phyloP scores from a whole-genome alignment of 2,888 invertebrate genomes.

The Pinctada fucata region DNA sequence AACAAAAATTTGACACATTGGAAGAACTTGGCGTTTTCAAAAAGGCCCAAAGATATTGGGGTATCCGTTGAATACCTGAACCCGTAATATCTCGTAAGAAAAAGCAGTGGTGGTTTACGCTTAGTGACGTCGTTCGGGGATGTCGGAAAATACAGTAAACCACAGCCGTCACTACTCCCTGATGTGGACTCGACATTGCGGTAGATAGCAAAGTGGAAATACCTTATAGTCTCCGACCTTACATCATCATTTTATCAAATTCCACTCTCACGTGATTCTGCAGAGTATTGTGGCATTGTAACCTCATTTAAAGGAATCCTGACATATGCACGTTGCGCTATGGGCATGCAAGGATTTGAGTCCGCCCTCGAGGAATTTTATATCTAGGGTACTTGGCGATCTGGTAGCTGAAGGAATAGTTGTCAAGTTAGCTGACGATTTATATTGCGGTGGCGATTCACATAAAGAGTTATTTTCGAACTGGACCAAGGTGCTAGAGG shows the following conservation, averaged over 20 bases:
- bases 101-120: slow-evolving; percentile 16
- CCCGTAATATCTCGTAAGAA: slow-evolving; percentile 17
- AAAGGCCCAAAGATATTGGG: background rate
- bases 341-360: slow-evolving; percentile 45
- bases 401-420: background rate
- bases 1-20: slow-evolving; percentile 11
- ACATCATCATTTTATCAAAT: slow-evolving; percentile 40
- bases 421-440: background rate
- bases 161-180: slow-evolving; percentile 32
- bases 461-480: no score
- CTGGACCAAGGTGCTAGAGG: no score
- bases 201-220: slow-evolving; percentile 37
- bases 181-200: slow-evolving; percentile 12
- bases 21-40: background rate
- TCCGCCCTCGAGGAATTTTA: no score
- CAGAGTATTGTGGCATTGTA: no score
- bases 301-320: slow-evolving; percentile 19
- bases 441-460: background rate
- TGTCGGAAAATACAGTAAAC: slow-evolving; percentile 33
- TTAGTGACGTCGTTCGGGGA: slow-evolving; percentile 37
- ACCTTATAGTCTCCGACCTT: slow-evolving; percentile 39
- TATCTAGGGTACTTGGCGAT: slow-evolving; percentile 6
- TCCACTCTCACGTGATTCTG: slow-evolving; percentile 26
- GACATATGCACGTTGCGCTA: slow-evolving; percentile 36
- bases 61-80: slow-evolving; percentile 16